These are phyloP conservation scores for Norana najaformis DNA, from an alignment of 2,888 invertebrate species.

Conservation along the genomic window DNA sequence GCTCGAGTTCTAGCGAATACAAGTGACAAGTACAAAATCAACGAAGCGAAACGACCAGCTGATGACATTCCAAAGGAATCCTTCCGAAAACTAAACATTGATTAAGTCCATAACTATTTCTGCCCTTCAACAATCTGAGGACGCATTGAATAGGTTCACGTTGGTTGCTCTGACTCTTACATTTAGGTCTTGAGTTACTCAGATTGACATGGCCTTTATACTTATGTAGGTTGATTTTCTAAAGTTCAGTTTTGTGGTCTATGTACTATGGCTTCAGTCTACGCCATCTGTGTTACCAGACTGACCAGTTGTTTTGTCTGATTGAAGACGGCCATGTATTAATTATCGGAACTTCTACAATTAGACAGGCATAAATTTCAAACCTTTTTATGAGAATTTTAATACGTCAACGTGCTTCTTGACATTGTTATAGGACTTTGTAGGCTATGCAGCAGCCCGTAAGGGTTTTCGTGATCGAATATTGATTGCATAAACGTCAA, in stretches of 20 bases:
- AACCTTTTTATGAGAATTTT: not conserved
- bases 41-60: conserved; percentile 21
- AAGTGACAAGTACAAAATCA: conserved; percentile 32
- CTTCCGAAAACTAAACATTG: conserved; percentile 35
- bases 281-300: not conserved
- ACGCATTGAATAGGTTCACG: not conserved
- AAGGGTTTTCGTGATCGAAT: no score
- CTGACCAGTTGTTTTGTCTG: not conserved
- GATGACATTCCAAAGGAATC: conserved; percentile 24
- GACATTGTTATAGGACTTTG: not conserved
- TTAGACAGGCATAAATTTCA: not conserved
- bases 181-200: not conserved
- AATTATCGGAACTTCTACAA: not conserved
- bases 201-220: not conserved
- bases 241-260: not conserved
- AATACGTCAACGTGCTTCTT: not conserved
- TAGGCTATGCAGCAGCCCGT: not conserved
- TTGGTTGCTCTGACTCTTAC: not conserved
- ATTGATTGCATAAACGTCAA: no score
- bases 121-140: not conserved
- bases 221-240: not conserved
- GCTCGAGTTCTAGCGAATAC: conserved; percentile 28
- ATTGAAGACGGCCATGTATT: no score
- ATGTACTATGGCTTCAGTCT: not conserved
- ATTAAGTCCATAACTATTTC: conserved; percentile 22